Evolutionary conservation across 1,140 invertebrate genomes (phyloP), one percentile per base, ranked within the genome.

Genomic region (Phymorhynchus buccinoides): DNA sequence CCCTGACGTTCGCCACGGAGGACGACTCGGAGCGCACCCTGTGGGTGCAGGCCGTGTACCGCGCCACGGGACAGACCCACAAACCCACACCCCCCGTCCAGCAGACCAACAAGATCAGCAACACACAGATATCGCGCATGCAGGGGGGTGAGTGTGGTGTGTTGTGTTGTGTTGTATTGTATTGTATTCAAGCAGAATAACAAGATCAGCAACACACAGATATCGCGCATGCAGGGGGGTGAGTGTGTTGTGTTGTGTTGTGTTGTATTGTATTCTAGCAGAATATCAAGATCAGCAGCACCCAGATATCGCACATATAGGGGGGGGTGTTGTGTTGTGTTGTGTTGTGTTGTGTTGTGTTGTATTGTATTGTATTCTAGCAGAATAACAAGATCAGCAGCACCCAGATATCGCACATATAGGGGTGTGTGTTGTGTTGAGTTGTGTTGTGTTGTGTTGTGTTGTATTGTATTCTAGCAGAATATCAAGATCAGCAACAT

Each of bases 1-100:
- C 97, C 87, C 96, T 99, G 73, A 95, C 98, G 30, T 99, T 97
- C 94, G 99, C 98, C 0, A 98, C 98, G 89, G 97, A 99, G 89
- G 99, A 99, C 94, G 98, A 99, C 93, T 98, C 98, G 91, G 99
- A 99, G 91, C 97, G 98, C 89, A 98, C 99, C 91, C 94, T 99
- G 80, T 99, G 99, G 99, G 98, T 99, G 14, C 94, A 95, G 88
- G 99, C 99, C 0, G 96, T 99, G 95, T 99, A 99, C 92, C 94
- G 99, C 88, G 99, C 99, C 4, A 99, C 99, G 1, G 99, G 99
- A 3, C 99, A 99, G 93, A 97, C 98, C 39, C 98, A 99, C 93
- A 99, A 99, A 92, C 99, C 99, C 2, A 97, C 98, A 16, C 98
- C 98, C 37, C 97, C 92, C 7, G 90, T 93, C n/a, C 87, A 91